Evolutionary conservation across 2,113 vertebrate genomes (phyloP), one percentile per base, ranked within the genome.

Genomic region (Chinchilla lanigera): DNA sequence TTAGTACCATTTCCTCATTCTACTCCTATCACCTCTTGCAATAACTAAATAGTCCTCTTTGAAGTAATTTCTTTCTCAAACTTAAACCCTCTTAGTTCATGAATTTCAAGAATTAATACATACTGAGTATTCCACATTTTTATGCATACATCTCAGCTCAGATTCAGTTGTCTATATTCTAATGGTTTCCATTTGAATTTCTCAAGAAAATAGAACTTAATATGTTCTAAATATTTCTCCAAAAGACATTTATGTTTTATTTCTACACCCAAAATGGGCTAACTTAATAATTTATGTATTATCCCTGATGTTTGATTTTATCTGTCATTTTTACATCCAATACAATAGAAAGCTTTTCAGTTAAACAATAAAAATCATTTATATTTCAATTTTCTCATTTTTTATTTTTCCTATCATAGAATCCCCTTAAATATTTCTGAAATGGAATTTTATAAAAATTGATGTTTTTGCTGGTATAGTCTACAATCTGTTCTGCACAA

Each of bases 161-260:
- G 30, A 95, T 26, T 63, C 44, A 75, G 16, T 56, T 33, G 71
- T 65, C 41, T n/a, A 87, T 41, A 90, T 88, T 14, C 9, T 24
- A 84, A 47, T 93, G 63, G 54, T n/a, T 65, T 26, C 9, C 20
- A 71, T 5, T 60, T 87, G 3, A 1, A 54, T 93, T 73, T 47
- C 16, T 93, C 33, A 82, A 78, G 19, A 60, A 97, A 63, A 89
- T 84, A 60, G 35, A 86, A 60, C 52, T 91, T 50, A 91, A 17
- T 5, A 33, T 67, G 24, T 16, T 87, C 22, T 80, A 73, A 91
- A 52, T 60, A 91, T 83, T 93, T 93, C 8, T 78, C 10, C 3
- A 63, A 54, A 69, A 54, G 16, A 33, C 14, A 28, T 88, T 16
- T 38, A 24, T 50, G 11, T 80, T 90, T 90, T 71, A n/a, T 54